Conservation (phyloP, 2,113 vertebrate genomes). For the Tragelaphus scriptus region DNA sequence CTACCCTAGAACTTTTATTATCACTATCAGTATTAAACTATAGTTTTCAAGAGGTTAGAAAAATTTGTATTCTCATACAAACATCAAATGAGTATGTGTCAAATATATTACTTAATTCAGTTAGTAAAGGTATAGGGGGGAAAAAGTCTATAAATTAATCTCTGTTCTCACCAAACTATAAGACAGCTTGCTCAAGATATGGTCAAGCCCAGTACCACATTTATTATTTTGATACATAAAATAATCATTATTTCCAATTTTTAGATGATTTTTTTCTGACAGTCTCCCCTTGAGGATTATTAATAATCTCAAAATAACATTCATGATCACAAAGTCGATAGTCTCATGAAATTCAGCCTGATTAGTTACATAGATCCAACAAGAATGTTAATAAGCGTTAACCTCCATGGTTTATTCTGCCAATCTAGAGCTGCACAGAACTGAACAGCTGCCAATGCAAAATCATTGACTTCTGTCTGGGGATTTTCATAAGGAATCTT, state of each 20-base stretch:
- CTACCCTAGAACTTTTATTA: neutral
- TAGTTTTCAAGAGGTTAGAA: neutral
- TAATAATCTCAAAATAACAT: neutral
- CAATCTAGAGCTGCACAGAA: neutral
- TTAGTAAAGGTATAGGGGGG: neutral
- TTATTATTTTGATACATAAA: neutral
- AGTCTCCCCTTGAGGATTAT: neutral
- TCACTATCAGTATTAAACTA: neutral
- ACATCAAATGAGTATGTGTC: neutral
- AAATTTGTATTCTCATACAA: neutral
- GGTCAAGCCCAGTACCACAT: neutral
- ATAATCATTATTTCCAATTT: neutral
- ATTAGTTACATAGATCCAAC: neutral
- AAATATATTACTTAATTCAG: neutral
- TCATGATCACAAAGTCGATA: neutral
- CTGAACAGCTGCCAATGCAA: neutral
- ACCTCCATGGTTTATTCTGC: neutral
- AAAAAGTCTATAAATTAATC: neutral
- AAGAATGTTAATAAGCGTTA: neutral
- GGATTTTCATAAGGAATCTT: neutral
- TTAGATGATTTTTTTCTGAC: neutral
- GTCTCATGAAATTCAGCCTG: neutral
- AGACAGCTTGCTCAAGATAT: neutral
- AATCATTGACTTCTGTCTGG: neutral
- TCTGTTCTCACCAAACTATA: neutral